These are phyloP conservation scores for Mustelus asterias DNA, from an alignment of 2,113 vertebrate species.

Conservation along the genomic window DNA sequence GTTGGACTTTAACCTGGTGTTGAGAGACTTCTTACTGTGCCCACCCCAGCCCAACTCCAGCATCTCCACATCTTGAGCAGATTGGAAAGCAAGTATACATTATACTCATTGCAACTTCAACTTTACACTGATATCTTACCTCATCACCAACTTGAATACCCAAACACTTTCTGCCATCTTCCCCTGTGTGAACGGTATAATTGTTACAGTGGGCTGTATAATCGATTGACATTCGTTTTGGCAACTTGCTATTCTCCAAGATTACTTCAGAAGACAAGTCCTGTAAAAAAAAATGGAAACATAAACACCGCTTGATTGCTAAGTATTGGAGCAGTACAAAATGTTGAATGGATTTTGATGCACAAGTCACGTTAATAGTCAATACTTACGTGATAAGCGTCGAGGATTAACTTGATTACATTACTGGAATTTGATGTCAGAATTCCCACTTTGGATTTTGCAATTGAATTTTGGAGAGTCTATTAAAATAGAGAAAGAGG, in stretches of 20 bases:
- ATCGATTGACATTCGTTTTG: constrained; percentile 79
- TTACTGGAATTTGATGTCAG: constrained; percentile 93
- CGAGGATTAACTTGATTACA: constrained; percentile 90
- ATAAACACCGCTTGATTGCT: neutral
- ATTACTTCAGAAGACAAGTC: constrained; percentile 92
- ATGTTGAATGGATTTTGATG: neutral
- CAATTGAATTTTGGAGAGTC: constrained; percentile 92
- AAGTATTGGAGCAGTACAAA: neutral
- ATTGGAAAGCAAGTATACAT: neutral
- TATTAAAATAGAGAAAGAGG: constrained; percentile 45
- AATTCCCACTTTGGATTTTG: constrained; percentile 90
- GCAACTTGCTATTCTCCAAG: constrained; percentile 82
- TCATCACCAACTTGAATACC: constrained; percentile 96
- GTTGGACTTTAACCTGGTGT: too few species aligned
- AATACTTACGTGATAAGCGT: constrained; percentile 91
- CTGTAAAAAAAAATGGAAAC: constrained; percentile 52
- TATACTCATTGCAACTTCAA: neutral
- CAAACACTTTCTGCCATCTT: constrained; percentile 86
- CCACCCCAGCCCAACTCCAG: too few species aligned
- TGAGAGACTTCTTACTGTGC: too few species aligned
- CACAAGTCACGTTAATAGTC: neutral
- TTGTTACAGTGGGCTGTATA: constrained; percentile 93
- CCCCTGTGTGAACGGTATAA: constrained; percentile 76
- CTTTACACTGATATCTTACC: constrained; percentile 52
- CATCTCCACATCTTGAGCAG: too few species aligned